A percentile compares a stretch with the other conserved stretches of the same genome.
These are phyloP conservation scores for Shinisaurus crocodilurus DNA, from an alignment of 2,113 vertebrate genomes.

Conservation along the genomic window DNA sequence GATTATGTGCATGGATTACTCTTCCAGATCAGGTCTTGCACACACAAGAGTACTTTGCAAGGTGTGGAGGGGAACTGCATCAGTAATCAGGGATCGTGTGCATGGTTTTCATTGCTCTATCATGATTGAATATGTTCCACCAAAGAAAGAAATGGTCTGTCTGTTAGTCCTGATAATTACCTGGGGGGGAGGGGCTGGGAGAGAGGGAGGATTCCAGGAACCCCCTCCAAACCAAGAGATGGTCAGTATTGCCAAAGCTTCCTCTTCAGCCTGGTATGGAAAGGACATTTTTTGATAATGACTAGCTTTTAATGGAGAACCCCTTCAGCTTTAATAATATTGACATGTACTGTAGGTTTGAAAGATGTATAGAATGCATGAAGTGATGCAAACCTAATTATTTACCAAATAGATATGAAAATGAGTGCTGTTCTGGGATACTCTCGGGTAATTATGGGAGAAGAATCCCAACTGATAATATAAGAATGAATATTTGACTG, in stretches of 20 bases:
- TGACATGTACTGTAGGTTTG: not conserved
- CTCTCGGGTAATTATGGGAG: slow-evolving; percentile 27
- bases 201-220: not conserved
- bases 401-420: slow-evolving; percentile 33
- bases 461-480: slow-evolving; percentile 17
- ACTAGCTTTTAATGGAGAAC: not conserved
- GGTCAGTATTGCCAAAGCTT: not conserved
- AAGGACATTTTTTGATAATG: not conserved
- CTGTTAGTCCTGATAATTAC: not conserved
- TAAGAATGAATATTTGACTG: slow-evolving; percentile 16
- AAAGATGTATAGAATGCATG: not conserved
- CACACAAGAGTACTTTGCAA: no score
- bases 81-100: not conserved
- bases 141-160: not conserved
- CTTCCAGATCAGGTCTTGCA: no score
- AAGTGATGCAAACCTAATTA: slow-evolving; percentile 3
- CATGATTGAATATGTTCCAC: not conserved
- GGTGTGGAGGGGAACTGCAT: not conserved
- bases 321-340: not conserved
- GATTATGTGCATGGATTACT: no score
- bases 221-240: not conserved
- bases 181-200: not conserved
- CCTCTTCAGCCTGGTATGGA: not conserved
- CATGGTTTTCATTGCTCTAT: not conserved
- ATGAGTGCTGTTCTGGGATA: slow-evolving; percentile 7